Conservation (phyloP, 2,113 vertebrate genomes). For the Cepphus grylle region DNA sequence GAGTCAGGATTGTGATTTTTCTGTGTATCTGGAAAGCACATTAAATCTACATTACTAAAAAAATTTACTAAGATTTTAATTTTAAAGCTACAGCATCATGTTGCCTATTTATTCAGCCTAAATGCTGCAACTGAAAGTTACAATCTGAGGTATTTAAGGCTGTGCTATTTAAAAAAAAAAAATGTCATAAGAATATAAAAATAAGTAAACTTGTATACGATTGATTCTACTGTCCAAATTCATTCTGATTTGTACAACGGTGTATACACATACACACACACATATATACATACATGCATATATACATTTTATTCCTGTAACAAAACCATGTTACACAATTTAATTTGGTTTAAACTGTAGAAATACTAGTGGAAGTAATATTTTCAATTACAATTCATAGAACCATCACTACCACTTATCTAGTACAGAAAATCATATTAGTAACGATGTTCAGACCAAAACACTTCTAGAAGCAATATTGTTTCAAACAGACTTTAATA, state of each 20-base stretch:
- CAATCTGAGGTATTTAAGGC: background rate
- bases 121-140: background rate
- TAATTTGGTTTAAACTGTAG: background rate
- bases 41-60: background rate
- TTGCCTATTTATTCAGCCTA: background rate
- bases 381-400: background rate
- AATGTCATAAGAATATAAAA: background rate
- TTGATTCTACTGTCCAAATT: background rate
- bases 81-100: background rate
- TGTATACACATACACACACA: background rate
- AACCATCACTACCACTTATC: background rate
- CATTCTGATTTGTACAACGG: background rate
- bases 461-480: background rate
- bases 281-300: background rate
- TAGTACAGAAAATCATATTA: background rate
- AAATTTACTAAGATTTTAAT: background rate
- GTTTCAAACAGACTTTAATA: background rate
- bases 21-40: background rate
- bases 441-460: background rate
- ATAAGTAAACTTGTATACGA: background rate
- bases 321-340: background rate
- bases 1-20: background rate
- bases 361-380: background rate
- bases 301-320: background rate
- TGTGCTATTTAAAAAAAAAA: background rate